Evolutionary conservation across 2,888 invertebrate species (phyloP).

Genomic region (Melieria omissa): DNA sequence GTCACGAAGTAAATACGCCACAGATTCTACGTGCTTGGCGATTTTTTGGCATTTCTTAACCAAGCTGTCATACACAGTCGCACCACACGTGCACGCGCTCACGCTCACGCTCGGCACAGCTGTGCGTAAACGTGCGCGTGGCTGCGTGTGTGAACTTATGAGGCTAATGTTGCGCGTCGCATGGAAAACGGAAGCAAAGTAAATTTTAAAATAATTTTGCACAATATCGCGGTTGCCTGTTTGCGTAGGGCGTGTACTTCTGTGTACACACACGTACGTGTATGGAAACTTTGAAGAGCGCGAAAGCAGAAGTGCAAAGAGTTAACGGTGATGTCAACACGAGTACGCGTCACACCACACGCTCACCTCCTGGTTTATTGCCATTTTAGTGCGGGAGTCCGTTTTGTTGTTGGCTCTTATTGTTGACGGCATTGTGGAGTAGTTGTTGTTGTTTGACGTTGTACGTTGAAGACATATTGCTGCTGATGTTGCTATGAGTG

Average conservation of each 20-base stretch:
- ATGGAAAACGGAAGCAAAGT: constrained; percentile 26
- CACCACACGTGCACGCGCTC: neutral
- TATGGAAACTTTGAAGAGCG: too few species aligned
- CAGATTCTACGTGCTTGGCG: too few species aligned
- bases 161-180: neutral
- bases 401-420: too few species aligned
- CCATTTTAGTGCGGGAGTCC: too few species aligned
- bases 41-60: too few species aligned
- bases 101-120: neutral
- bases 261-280: too few species aligned
- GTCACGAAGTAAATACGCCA: too few species aligned
- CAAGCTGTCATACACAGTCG: too few species aligned
- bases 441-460: constrained; percentile 31
- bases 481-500: neutral
- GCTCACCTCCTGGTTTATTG: too few species aligned
- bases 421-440: neutral
- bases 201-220: constrained; percentile 23
- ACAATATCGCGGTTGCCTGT: neutral
- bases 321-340: too few species aligned
- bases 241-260: neutral
- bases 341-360: too few species aligned
- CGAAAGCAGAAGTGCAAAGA: too few species aligned
- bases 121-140: neutral
- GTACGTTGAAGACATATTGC: neutral
- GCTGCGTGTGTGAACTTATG: neutral